Evolutionary conservation across 2,113 vertebrate species (phyloP), one percentile per base, ranked within the genome.

Genomic region (Scomber scombrus): DNA sequence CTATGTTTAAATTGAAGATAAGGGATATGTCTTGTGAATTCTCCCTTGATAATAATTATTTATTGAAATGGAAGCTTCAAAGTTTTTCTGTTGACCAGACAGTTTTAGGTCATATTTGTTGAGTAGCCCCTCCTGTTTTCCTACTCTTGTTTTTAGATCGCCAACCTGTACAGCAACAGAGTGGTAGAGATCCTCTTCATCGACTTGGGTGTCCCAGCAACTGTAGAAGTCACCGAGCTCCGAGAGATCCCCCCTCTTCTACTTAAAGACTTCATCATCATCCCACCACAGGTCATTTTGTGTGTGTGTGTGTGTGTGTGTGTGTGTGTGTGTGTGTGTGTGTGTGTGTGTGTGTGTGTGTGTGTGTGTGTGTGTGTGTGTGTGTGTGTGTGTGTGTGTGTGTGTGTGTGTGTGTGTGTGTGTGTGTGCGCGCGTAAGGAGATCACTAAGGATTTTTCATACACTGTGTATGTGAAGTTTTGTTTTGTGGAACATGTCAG

Each of bases 201-300:
- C 69, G 98, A 99, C 82, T 86, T 95, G 23, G 98, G 97, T 66
- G 89, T 95, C 3, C 80, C 95, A 52, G 95, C 95, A 58, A 97
- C 97, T 23, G 94, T 98, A 6, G 97, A 98, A 91, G 94, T 98
- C 46, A 96, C 96, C 1, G 97, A 98, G 26, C 96, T 99, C 54
- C 90, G 95, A 91, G 97, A 99, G 91, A 95, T 98, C 60, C 98
- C 97, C 0, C 84, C 93, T 3, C 83, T 86, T 0, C 95, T 97
- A 81, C 85, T 97, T 19, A 95, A 92, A 80, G 96, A 96, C 78
- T 87, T 97, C 40, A 86, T 94, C 67, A 75, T 95, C 57, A 95
- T 99, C 60, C 97, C 98, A 46, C 95, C 96, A 80, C 98, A 97
- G 97, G 98, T 99, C 91, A 73, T 87, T 43, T n/a, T n/a, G 9